These are phyloP conservation scores for Drosophila cardini DNA, from an alignment of 1,140 invertebrate genomes.

Conservation along the genomic window DNA sequence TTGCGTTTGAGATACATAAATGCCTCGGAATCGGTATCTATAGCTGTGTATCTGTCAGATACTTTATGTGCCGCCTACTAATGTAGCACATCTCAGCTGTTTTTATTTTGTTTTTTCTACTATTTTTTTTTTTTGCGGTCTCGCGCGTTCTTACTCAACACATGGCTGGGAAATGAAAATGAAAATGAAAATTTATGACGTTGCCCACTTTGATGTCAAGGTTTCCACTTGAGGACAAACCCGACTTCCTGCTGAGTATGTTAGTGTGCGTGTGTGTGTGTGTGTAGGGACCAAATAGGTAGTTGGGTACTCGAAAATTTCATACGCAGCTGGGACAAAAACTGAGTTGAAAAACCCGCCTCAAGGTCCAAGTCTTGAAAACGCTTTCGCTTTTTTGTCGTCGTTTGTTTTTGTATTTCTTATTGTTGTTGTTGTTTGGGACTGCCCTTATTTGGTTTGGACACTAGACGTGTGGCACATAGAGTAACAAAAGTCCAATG, in stretches of 20 bases:
- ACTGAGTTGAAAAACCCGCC: slow-evolving; percentile 75
- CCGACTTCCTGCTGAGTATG: slow-evolving; percentile 59
- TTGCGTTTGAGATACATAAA: background rate
- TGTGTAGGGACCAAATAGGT: background rate
- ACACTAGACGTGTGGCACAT: slow-evolving; percentile 40
- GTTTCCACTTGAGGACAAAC: slow-evolving; percentile 55
- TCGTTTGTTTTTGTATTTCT: too few species aligned
- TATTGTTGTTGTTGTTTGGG: slow-evolving; percentile 30
- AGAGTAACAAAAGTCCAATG: background rate
- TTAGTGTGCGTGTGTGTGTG: background rate
- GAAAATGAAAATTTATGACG: slow-evolving; percentile 54
- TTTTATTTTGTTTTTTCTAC: background rate
- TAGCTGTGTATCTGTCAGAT: slow-evolving; percentile 68
- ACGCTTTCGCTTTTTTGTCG: slow-evolving; percentile 80
- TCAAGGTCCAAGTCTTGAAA: slow-evolving; percentile 71
- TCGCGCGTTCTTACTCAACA: slow-evolving; percentile 19
- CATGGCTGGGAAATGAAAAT: slow-evolving; percentile 5
- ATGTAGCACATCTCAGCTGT: slow-evolving; percentile 61
- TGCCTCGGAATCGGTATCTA: slow-evolving; percentile 49
- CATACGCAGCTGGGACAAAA: slow-evolving; percentile 23
- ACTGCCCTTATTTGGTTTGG: slow-evolving; percentile 53
- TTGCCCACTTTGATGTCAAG: slow-evolving; percentile 77
- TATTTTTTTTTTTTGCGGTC: slow-evolving; percentile 20
- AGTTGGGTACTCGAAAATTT: background rate
- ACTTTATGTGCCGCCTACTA: slow-evolving; percentile 53